Evolutionary conservation across 2,113 vertebrate species (phyloP).

Genomic region (Panurus biarmicus): DNA sequence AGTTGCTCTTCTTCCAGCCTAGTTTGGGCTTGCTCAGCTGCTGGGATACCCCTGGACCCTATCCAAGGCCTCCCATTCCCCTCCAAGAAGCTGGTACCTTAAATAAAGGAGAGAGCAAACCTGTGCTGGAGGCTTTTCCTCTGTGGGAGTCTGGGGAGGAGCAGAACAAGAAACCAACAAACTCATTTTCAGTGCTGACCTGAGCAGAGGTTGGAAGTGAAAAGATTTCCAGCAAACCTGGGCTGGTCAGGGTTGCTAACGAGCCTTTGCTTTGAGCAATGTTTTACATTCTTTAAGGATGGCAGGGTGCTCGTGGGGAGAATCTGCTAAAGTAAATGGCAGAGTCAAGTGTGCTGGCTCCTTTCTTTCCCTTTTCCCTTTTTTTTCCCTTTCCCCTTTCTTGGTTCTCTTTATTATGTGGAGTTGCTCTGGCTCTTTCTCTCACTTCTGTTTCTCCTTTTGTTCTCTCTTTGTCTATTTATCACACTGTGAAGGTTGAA

Average conservation of each 20-base stretch:
- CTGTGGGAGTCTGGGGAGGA: neutral
- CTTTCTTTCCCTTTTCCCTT: conserved; percentile 60
- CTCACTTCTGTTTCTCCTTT: conserved; percentile 90
- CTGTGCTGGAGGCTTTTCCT: neutral
- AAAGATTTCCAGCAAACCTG: conserved; percentile 72
- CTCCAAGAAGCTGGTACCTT: neutral
- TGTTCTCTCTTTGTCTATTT: conserved; percentile 99
- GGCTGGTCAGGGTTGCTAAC: conserved; percentile 74
- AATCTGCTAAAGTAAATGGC: conserved; percentile 67
- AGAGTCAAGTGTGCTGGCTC: conserved; percentile 69
- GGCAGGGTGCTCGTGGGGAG: conserved; percentile 56
- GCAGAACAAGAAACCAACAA: conserved; percentile 52
- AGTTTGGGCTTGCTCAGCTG: neutral
- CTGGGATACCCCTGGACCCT: neutral
- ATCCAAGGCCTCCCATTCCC: fast-evolving
- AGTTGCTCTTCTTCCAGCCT: neutral
- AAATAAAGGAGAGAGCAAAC: neutral
- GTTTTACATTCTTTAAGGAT: conserved; percentile 69
- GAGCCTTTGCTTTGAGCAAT: conserved; percentile 73
- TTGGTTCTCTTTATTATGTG: conserved; percentile 81
- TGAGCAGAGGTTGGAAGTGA: conserved; percentile 63
- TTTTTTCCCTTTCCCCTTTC: conserved; percentile 73
- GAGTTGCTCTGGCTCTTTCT: conserved; percentile 81
- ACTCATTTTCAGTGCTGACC: conserved; percentile 71
- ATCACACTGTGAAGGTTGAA: conserved; percentile 99